These are phyloP conservation scores for pig (Sus scrofa) DNA, from an alignment of 2,113 vertebrate genomes.

Conservation along the genomic window DNA sequence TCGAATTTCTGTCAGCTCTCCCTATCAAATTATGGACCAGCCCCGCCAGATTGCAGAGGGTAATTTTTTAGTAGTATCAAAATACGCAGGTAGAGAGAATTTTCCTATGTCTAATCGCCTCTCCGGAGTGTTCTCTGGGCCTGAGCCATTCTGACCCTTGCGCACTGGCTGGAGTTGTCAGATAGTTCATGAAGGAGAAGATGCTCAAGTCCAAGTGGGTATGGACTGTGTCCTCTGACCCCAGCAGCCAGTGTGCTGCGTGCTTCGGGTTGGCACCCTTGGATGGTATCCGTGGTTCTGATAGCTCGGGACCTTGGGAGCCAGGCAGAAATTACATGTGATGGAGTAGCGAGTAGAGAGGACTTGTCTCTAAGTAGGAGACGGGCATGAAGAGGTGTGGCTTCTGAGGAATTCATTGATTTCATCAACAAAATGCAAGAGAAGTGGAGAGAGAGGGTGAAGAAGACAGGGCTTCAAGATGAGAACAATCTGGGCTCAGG, in stretches of 20 bases:
- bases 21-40: neutral
- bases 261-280: accelerated
- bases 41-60: neutral
- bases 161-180: neutral
- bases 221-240: neutral
- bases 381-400: neutral
- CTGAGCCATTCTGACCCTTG: neutral
- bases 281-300: neutral
- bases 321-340: too few species aligned
- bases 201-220: neutral
- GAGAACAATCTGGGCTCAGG: neutral
- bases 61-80: neutral
- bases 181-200: neutral
- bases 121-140: neutral
- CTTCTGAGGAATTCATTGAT: neutral
- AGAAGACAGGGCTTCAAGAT: neutral
- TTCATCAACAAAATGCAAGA: neutral
- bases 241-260: accelerated
- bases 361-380: neutral
- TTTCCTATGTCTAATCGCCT: neutral
- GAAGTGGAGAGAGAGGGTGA: too few species aligned
- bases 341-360: neutral
- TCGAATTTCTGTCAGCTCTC: neutral
- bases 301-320: neutral
- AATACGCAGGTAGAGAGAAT: neutral